phyloP scores from a whole-genome alignment of 2,797 vertebrate genomes.

The Nyctalus aviator region DNA sequence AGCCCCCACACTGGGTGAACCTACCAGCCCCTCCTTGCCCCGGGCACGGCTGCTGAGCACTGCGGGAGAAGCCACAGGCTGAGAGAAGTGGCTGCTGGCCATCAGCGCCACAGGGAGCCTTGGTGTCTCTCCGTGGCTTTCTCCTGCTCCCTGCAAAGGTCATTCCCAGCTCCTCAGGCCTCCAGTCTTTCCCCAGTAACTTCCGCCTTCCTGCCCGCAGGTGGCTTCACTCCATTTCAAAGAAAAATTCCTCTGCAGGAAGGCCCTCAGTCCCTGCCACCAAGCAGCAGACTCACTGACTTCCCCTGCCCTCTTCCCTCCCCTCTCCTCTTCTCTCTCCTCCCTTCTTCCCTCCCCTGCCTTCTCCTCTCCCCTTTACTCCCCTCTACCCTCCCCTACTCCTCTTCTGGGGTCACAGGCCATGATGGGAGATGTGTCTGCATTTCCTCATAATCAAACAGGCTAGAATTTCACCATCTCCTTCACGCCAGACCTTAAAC shows the following conservation, averaged over 20 bases:
- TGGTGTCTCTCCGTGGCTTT: not conserved
- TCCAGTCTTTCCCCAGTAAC: not conserved
- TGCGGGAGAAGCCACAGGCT: not conserved
- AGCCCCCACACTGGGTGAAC: not conserved
- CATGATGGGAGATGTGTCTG: not conserved
- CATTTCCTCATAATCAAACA: not conserved
- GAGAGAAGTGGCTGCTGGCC: not conserved
- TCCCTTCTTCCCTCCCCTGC: too few relatives aligned
- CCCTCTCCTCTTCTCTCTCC: too few relatives aligned
- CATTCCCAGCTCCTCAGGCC: not conserved
- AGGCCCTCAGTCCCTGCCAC: not conserved
- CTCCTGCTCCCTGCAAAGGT: not conserved
- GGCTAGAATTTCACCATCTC: not conserved
- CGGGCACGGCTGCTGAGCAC: rapidly evolving
- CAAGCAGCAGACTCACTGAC: not conserved
- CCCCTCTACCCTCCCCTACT: too few relatives aligned
- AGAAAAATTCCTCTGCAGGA: not conserved
- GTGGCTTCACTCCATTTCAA: not conserved
- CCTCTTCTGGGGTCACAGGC: not conserved
- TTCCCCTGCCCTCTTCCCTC: not conserved
- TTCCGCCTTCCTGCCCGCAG: not conserved
- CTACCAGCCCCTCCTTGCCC: not conserved
- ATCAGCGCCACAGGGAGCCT: rapidly evolving
- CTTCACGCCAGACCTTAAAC: not conserved
- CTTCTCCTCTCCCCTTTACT: too few relatives aligned